Evolutionary conservation across 2,113 vertebrate genomes (phyloP).

Genomic region (Stictonetta naevosa): DNA sequence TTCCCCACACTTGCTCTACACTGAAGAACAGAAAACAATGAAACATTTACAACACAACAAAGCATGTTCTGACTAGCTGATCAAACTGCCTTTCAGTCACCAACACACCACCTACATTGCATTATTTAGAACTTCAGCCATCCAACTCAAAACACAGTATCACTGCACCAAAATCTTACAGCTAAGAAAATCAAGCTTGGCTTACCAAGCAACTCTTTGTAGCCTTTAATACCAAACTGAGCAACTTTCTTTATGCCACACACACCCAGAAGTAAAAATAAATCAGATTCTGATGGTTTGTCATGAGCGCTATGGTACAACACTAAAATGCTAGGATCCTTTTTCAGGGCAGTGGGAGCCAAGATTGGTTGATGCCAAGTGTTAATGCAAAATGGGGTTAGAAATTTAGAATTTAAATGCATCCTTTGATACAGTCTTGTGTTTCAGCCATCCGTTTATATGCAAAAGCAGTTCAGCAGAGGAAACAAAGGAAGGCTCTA

Average conservation of each 20-base stretch:
- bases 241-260: background rate
- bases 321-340: background rate
- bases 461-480: constrained; percentile 73
- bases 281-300: background rate
- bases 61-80: background rate
- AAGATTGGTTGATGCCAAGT: constrained; percentile 63
- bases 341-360: constrained; percentile 44
- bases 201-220: background rate
- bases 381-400: constrained; percentile 71
- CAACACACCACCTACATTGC: background rate
- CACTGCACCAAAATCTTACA: background rate
- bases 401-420: constrained; percentile 56
- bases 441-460: constrained; percentile 67
- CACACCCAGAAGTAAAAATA: background rate
- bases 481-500: constrained; percentile 73
- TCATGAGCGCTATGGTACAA: background rate
- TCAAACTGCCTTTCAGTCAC: background rate
- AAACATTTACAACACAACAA: background rate
- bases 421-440: constrained; percentile 43
- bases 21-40: background rate
- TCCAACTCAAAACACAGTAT: background rate
- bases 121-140: background rate
- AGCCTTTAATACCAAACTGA: background rate
- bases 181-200: background rate
- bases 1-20: background rate